Percentiles rank a stretch among this genome's conserved stretches.
phyloP scores from a whole-genome alignment of 2,797 vertebrate genomes.

The Coilia nasus region DNA sequence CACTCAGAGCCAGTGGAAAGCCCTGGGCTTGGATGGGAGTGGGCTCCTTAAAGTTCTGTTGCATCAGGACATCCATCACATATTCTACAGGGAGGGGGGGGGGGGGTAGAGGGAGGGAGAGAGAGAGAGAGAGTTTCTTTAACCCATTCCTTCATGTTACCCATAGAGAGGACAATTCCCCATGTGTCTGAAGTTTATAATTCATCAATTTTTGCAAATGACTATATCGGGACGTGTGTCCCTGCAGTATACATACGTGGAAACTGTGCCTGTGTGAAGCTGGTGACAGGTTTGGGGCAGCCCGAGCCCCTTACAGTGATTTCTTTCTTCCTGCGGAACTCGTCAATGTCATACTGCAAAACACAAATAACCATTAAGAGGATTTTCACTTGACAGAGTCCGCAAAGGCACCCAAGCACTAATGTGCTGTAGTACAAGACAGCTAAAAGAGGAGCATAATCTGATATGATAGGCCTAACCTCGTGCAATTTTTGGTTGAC shows the following conservation, averaged over 20 bases:
- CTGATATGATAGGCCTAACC: not conserved
- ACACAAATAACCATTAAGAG: not conserved
- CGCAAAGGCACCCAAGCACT: not conserved
- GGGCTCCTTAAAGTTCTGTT: slow-evolving; percentile 95
- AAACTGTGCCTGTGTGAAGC: slow-evolving; percentile 92
- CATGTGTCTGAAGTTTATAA: no score
- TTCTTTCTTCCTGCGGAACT: slow-evolving; percentile 90
- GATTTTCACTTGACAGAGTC: not conserved
- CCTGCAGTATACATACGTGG: slow-evolving; percentile 84
- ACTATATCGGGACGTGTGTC: not conserved
- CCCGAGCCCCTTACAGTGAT: slow-evolving; percentile 90
- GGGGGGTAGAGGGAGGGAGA: not conserved
- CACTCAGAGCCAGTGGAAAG: slow-evolving; percentile 92
- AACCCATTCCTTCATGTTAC: not conserved
- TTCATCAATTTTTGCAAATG: not conserved
- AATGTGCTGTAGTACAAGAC: not conserved
- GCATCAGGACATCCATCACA: slow-evolving; percentile 91
- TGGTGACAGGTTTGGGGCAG: slow-evolving; percentile 84
- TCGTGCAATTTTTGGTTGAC: not conserved
- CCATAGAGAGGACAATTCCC: no score
- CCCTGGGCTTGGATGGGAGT: slow-evolving; percentile 97
- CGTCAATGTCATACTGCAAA: slow-evolving; percentile 88
- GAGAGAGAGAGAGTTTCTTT: not conserved
- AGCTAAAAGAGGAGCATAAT: not conserved
- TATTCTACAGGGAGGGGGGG: slow-evolving; percentile 77